These are phyloP conservation scores for Drosophila sulfurigaster DNA, from an alignment of 1,140 invertebrate species.

Conservation along the genomic window DNA sequence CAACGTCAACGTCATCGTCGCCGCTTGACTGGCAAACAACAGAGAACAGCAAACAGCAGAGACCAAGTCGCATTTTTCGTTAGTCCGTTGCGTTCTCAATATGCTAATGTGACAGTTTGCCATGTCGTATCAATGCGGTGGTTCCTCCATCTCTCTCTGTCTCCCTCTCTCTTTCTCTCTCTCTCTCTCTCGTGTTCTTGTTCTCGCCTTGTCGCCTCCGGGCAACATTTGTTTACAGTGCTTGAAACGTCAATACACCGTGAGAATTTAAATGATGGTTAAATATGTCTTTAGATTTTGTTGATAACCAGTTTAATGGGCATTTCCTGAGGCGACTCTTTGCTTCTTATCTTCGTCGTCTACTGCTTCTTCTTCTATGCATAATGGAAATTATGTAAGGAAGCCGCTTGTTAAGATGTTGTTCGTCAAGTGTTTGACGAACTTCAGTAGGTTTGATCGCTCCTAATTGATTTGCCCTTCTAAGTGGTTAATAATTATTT, in stretches of 20 bases:
- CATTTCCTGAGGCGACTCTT: conserved; percentile 31
- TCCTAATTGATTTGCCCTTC: neutral
- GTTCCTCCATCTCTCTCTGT: conserved; percentile 15
- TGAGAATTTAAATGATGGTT: conserved; percentile 56
- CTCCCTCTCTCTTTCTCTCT: neutral
- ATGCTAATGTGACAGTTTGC: conserved; percentile 83
- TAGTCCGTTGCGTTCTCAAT: conserved; percentile 68
- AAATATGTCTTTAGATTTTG: conserved; percentile 38
- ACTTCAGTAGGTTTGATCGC: neutral
- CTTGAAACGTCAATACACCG: conserved; percentile 73
- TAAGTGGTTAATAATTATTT: neutral
- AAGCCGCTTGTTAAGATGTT: neutral
- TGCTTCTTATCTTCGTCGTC: neutral
- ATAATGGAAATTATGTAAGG: conserved; percentile 15
- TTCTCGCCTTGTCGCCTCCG: conserved; percentile 23
- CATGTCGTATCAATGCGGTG: conserved; percentile 42
- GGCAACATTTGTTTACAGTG: conserved; percentile 67
- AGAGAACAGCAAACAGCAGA: conserved; percentile 40
- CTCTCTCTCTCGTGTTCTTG: neutral
- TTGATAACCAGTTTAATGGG: conserved; percentile 40
- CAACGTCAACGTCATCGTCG: conserved; percentile 36
- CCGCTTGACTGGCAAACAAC: conserved; percentile 48
- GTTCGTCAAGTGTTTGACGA: neutral
- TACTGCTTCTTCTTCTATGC: neutral
- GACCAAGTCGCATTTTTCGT: conserved; percentile 62